Conservation (phyloP, 2,797 vertebrate species). For the Gymnodraco acuticeps region DNA sequence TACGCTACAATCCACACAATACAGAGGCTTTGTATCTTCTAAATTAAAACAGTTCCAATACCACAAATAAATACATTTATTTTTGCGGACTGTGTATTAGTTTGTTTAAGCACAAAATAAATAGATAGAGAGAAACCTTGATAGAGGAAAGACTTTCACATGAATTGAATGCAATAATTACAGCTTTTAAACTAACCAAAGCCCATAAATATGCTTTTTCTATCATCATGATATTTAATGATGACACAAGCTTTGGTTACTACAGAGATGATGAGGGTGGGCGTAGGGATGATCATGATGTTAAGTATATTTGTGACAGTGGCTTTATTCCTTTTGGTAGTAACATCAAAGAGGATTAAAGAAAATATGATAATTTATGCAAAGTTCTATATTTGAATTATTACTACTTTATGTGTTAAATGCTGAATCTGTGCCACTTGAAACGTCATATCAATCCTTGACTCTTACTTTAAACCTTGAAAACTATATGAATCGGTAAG, state of each 20-base stretch:
- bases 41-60: not conserved
- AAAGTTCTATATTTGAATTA: constrained; percentile 9
- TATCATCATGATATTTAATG: constrained; percentile 19
- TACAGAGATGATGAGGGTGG: not conserved
- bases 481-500: not conserved
- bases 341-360: constrained; percentile 19
- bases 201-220: not conserved
- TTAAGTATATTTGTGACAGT: not conserved
- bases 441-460: constrained; percentile 13
- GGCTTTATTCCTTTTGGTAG: not conserved
- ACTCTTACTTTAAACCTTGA: not conserved
- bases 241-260: constrained; percentile 24
- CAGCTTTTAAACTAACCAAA: not conserved
- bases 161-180: not conserved
- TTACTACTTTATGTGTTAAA: not conserved
- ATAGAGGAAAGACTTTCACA: not conserved
- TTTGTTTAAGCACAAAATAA: not conserved
- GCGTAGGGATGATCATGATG: constrained; percentile 4
- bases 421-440: constrained; percentile 1
- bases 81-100: not conserved
- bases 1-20: not conserved
- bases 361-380: constrained; percentile 14
- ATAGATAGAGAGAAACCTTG: not conserved
- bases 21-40: not conserved
- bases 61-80: not conserved